A percentile compares a stretch with the other conserved stretches of the same genome.
These are phyloP conservation scores for Aptenodytes forsteri DNA, from an alignment of 2,113 vertebrate genomes.

Conservation along the genomic window DNA sequence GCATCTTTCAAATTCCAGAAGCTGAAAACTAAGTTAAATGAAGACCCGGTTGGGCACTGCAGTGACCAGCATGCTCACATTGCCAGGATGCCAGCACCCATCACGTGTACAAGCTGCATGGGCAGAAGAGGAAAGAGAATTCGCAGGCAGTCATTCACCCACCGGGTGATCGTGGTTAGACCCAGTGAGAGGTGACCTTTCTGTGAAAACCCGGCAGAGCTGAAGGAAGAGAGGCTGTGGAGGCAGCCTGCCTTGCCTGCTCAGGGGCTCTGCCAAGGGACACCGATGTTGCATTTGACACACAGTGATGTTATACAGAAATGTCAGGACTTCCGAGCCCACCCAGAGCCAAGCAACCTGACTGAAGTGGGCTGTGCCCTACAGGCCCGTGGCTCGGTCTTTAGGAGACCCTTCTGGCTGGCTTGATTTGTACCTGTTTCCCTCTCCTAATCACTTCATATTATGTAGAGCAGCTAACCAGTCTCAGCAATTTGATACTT, in stretches of 20 bases:
- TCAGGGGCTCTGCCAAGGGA: background rate
- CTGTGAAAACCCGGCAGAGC: fast-evolving
- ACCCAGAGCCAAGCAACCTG: background rate
- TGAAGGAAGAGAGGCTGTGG: background rate
- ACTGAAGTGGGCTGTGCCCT: fast-evolving
- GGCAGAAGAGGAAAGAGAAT: background rate
- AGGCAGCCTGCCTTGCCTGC: background rate
- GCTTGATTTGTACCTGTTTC: too few relatives aligned
- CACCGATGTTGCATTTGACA: fast-evolving
- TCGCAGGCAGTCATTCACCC: fast-evolving
- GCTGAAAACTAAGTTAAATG: background rate
- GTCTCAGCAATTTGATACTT: background rate
- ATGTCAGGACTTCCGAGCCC: background rate
- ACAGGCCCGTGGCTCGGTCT: background rate
- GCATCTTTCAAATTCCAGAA: background rate
- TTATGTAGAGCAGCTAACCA: background rate
- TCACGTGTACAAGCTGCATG: background rate
- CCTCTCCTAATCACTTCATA: background rate
- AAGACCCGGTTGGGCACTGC: background rate
- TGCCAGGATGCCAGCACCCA: too few relatives aligned
- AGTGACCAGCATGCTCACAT: background rate
- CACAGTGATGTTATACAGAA: fast-evolving
- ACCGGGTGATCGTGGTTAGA: fast-evolving
- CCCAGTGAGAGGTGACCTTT: background rate
- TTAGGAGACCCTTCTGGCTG: background rate